Percentiles rank a stretch among this genome's conserved stretches.
These are phyloP conservation scores for Coracias cyanogaster DNA, from an alignment of 2,797 vertebrate genomes.

Conservation along the genomic window DNA sequence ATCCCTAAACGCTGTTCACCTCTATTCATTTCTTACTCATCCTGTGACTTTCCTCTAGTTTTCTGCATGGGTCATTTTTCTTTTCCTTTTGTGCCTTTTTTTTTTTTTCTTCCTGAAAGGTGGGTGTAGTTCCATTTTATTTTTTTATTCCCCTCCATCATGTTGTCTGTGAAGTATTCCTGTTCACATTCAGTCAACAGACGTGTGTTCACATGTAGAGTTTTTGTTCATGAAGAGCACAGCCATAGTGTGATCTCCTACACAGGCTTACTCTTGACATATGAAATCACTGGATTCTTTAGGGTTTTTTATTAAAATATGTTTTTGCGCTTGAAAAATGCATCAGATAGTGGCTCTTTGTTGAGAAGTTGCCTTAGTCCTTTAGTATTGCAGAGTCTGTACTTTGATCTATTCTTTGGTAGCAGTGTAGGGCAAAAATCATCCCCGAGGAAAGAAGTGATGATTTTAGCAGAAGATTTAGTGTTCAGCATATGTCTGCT, in stretches of 20 bases:
- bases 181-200: constrained; percentile 62
- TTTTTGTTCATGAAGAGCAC: background rate
- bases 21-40: constrained; percentile 69
- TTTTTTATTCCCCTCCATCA: background rate
- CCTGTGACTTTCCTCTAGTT: constrained; percentile 67
- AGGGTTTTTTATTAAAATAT: constrained; percentile 1
- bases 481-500: background rate
- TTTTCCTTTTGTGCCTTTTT: constrained; percentile 39
- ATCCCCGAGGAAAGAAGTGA: background rate
- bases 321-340: background rate
- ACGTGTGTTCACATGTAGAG: constrained; percentile 14
- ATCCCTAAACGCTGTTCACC: constrained; percentile 70
- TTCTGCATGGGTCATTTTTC: constrained; percentile 75
- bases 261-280: background rate
- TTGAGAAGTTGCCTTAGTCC: background rate
- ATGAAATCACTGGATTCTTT: constrained; percentile 19
- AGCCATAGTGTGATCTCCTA: background rate
- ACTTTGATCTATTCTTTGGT: background rate
- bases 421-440: background rate
- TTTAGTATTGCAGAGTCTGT: background rate
- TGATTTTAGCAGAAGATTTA: background rate
- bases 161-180: constrained; percentile 59
- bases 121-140: constrained; percentile 66
- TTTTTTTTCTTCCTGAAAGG: background rate
- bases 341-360: background rate